A percentile compares a stretch with the other conserved stretches of the same genome.
phyloP scores from a whole-genome alignment of 2,888 invertebrate genomes.

The Yponomeuta plumbellus region DNA sequence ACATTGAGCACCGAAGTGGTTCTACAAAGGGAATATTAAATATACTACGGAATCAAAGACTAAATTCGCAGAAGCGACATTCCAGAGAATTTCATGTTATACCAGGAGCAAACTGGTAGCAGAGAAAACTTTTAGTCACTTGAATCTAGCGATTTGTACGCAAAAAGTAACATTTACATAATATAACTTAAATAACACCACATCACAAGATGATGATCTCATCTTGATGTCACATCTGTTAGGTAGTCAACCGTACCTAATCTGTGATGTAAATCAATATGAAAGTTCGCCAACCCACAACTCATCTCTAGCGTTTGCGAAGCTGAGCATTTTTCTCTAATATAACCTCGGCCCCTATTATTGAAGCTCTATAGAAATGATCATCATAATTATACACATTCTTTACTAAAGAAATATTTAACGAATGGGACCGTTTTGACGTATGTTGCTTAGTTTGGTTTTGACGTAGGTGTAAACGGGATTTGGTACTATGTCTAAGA shows the following conservation, averaged over 20 bases:
- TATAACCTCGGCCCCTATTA: background rate
- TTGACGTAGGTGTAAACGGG: no score
- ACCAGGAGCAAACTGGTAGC: background rate
- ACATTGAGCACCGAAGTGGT: background rate
- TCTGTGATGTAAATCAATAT: constrained; percentile 10
- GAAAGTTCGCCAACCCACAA: background rate
- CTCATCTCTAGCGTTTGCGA: constrained; percentile 6
- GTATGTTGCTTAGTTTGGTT: no score
- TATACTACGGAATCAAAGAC: background rate
- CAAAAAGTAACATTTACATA: no score
- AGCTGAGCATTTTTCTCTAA: constrained; percentile 7
- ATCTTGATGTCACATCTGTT: background rate
- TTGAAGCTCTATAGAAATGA: background rate
- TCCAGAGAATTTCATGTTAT: background rate
- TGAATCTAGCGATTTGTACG: no score
- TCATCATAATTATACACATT: no score
- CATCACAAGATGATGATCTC: background rate
- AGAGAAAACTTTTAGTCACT: no score
- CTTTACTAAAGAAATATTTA: no score
- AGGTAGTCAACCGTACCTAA: background rate
- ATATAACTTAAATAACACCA: no score
- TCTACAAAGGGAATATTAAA: background rate
- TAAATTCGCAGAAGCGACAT: background rate
- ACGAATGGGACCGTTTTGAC: no score
- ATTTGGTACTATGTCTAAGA: no score